Conservation (phyloP, 2,797 vertebrate genomes). For the Columba guinea region DNA sequence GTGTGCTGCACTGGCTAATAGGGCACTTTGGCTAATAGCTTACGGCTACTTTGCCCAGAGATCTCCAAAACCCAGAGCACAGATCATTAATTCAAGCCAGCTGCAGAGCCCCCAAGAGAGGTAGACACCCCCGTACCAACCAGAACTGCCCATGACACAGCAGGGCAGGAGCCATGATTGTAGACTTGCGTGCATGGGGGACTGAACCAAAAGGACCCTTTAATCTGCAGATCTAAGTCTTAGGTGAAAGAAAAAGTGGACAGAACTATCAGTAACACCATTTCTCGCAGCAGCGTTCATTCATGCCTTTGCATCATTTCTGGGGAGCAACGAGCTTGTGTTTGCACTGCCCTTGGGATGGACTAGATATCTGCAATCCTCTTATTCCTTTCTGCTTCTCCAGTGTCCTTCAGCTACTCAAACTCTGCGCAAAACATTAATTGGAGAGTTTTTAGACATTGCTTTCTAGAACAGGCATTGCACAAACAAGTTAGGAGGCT, state of each 20-base stretch:
- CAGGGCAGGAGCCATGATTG: not conserved
- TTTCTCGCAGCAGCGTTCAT: not conserved
- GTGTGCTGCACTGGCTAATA: not conserved
- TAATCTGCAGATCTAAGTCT: not conserved
- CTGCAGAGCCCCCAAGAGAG: not conserved
- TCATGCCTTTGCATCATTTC: not conserved
- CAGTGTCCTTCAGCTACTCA: not conserved
- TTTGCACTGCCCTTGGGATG: not conserved
- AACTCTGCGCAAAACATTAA: not conserved
- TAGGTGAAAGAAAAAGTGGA: not conserved
- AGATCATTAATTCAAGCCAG: not conserved
- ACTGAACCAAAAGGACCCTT: not conserved
- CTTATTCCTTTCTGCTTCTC: not conserved
- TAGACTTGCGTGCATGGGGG: fast-evolving
- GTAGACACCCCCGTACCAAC: fast-evolving
- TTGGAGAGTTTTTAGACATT: not conserved
- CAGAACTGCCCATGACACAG: not conserved
- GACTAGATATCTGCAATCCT: not conserved
- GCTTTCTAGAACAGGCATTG: not conserved
- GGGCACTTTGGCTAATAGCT: not conserved
- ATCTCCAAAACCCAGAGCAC: not conserved
- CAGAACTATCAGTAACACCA: not conserved
- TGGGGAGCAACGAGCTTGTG: not conserved
- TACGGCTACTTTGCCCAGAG: not conserved
- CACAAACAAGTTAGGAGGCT: not conserved